phyloP scores from a whole-genome alignment of 2,888 invertebrate genomes.

The Morinoia aosen region DNA sequence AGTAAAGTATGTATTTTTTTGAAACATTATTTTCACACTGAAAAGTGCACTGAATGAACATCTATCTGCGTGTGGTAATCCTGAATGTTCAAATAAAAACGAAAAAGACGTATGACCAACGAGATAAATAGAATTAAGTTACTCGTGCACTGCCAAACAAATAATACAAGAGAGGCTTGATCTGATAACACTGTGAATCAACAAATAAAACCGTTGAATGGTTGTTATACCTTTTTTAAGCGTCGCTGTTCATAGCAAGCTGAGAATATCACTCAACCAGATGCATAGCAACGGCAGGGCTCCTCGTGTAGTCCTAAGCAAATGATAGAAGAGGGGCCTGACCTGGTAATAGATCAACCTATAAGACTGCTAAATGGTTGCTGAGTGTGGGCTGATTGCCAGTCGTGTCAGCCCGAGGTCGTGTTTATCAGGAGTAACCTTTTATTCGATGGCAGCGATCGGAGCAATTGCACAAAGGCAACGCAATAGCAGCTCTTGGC shows the following conservation, averaged over 20 bases:
- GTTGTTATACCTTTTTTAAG: too few relatives aligned
- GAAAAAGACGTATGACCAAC: not conserved
- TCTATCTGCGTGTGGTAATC: not conserved
- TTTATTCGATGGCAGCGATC: slow-evolving; percentile 17
- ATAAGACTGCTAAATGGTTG: not conserved
- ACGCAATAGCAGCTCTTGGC: not conserved
- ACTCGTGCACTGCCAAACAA: not conserved
- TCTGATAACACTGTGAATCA: not conserved
- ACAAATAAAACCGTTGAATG: not conserved
- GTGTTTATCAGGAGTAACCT: not conserved
- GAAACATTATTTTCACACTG: too few relatives aligned
- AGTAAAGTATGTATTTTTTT: too few relatives aligned
- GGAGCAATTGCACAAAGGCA: not conserved
- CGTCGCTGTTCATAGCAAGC: too few relatives aligned
- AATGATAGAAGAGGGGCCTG: too few relatives aligned
- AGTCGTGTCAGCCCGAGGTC: not conserved
- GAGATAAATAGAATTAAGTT: not conserved
- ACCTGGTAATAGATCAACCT: too few relatives aligned
- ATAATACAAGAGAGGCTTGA: not conserved
- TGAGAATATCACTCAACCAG: too few relatives aligned
- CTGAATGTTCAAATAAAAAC: not conserved
- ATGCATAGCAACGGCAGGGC: too few relatives aligned
- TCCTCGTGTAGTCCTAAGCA: too few relatives aligned
- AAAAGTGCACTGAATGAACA: not conserved
- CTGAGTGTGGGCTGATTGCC: not conserved